phyloP scores from a whole-genome alignment of 2,113 vertebrate species.

The Spermophilus dauricus region DNA sequence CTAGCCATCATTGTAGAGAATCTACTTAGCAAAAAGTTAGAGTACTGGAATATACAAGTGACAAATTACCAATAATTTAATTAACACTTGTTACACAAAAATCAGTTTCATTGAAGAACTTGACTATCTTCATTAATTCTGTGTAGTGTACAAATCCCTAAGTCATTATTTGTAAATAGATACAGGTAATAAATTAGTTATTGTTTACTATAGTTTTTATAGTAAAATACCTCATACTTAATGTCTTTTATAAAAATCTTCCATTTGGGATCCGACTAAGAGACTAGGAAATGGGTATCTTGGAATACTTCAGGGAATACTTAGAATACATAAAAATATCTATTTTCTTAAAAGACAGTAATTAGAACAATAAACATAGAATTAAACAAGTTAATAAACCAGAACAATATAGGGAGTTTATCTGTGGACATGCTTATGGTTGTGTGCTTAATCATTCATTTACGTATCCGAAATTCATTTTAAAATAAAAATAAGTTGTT shows the following conservation, averaged over 20 bases:
- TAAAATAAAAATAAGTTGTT: slow-evolving; percentile 14
- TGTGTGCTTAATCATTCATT: background rate
- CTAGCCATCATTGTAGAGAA: background rate
- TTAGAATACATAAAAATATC: background rate
- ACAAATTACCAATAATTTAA: background rate
- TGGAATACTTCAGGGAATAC: background rate
- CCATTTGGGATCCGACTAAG: background rate
- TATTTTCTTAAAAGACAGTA: background rate
- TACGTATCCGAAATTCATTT: background rate
- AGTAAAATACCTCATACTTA: background rate
- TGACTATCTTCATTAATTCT: slow-evolving; percentile 4
- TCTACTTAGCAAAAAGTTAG: background rate
- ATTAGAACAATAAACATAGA: background rate
- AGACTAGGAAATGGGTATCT: background rate
- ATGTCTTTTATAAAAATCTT: background rate
- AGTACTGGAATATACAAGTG: background rate
- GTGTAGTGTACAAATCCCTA: background rate
- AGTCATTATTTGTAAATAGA: slow-evolving; percentile 3
- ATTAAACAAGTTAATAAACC: background rate
- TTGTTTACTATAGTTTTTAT: background rate
- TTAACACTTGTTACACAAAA: background rate
- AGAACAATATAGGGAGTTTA: background rate
- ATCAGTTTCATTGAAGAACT: background rate
- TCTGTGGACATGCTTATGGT: background rate
- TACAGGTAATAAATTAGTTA: background rate